Conservation (phyloP, 1,140 invertebrate genomes). For the Prorops nasuta region DNA sequence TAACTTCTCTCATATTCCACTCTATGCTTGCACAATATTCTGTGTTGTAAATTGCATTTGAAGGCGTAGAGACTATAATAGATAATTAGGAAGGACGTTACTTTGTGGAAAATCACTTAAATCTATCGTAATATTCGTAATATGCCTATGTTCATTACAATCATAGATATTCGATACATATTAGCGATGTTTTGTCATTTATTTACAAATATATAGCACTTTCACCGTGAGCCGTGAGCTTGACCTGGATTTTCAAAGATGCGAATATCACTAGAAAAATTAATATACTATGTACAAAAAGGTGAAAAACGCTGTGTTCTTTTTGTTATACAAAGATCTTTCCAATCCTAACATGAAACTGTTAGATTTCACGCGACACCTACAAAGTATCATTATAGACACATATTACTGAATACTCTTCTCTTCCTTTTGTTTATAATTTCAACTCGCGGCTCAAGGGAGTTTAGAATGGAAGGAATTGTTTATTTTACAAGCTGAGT, state of each 20-base stretch:
- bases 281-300: slow-evolving; percentile 12
- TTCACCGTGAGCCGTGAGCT: slow-evolving; percentile 34
- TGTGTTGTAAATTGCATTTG: slow-evolving; percentile 14
- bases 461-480: slow-evolving; percentile 42
- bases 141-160: slow-evolving; percentile 36
- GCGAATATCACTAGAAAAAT: slow-evolving; percentile 25
- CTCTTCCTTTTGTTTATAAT: no score
- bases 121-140: slow-evolving; percentile 34
- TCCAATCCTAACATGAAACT: no score
- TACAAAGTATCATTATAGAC: no score
- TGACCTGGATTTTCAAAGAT: slow-evolving; percentile 19
- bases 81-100: slow-evolving; percentile 33
- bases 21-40: slow-evolving; percentile 23
- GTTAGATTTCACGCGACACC: no score
- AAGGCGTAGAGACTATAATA: slow-evolving; percentile 32
- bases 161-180: slow-evolving; percentile 28
- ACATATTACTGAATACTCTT: no score
- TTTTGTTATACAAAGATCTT: no score
- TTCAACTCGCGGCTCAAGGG: slow-evolving; percentile 35
- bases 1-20: slow-evolving; percentile 18
- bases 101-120: slow-evolving; percentile 15
- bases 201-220: slow-evolving; percentile 47
- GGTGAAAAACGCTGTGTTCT: slow-evolving; percentile 8
- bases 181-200: slow-evolving; percentile 44
- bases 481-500: slow-evolving; percentile 45